Evolutionary conservation across 2,888 invertebrate genomes (phyloP), one percentile per base, ranked within the genome.

Genomic region (Drosophila meridiana): DNA sequence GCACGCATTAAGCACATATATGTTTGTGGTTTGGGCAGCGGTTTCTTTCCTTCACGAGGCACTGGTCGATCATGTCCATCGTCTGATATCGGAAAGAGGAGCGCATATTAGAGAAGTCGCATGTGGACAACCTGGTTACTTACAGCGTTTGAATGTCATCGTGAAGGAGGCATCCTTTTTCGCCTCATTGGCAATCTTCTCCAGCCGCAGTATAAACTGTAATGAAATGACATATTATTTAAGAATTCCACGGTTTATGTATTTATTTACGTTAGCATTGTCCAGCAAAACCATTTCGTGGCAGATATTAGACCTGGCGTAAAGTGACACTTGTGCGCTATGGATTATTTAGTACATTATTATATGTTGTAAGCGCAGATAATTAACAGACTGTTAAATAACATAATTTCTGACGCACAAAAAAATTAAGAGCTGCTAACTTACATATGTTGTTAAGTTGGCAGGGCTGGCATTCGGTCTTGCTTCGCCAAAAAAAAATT

Each of bases 81-180:
- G 94, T 96, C 97, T 47, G 50, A 93, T 57, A 7, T 3, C 20
- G 26, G 30, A 53, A 52, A 64, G 50, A n/a, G 50, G 42, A 45
- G 53, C 43, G 38, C 50, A 59, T 32, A 52, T 43, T 59, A 14
- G 66, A 59, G 65, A 32, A 63, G 73, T 73, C 50, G 62, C 52
- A 61, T 48, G 55, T 6, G 30, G 26, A 2, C 30, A 57, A 2
- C 45, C 61, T 13, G 47, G 4, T 2, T 65, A 95, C 97, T 96
- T 95, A 98, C 98, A 99, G 95, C 97, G 95, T 94, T 99, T 99
- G 95, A 99, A 98, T 48, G 98, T 97, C 93, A 99, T 95, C 45
- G 95, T 95, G 57, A 99, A 96, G 53, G 97, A 96, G 59, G 98
- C 97, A 77, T 95, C 94, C 67, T 94, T 92, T 87, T 96, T 96